Base-by-base conservation (phyloP, 2,888 invertebrate genomes). In the Cephus rjabovi region DNA sequence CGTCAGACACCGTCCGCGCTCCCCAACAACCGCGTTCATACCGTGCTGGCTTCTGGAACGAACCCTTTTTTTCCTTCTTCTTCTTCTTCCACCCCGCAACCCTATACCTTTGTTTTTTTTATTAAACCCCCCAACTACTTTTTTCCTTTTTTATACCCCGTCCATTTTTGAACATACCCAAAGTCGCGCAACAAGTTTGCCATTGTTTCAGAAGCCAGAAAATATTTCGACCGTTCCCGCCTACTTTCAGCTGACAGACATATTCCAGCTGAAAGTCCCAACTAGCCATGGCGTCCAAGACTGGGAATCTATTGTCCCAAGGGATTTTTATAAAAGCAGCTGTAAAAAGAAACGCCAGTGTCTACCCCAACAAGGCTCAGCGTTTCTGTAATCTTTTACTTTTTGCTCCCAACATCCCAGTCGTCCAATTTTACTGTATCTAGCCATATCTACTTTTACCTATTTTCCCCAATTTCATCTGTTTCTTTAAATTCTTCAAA, bases 181-280 rank as follows among this genome's bases (percentile, higher is more conserved):
- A 69, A 77, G 69, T 75, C 79, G 83, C 81, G 88, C 89, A 89
- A 89, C 88, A 89, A 89, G 89, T 89, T 86, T 83, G 85, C 85
- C 87, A 88, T 89, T 89, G 86, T 89, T 83, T 83, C 80, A 75
- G 69, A 81, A 80, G 74, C 75, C 37, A 77, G 75, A 85, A 83
- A 84, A 85, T 82, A 78, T 83, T 81, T 82, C 76, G 76, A 75
- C 81, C 77, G 71, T 78, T 75, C 69, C 56, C 56, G 23, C 23
- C 31, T 9, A 31, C 30, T 71, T 34, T 12, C 71, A 31, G 56
- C 23, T 23, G 9, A 23, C 23, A 23, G 2, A 56, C 56, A 56
- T 56, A 56, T 23, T 56, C 56, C 56, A 71, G 75, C 68, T 70
- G 34, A 73, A 78, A 77, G 73, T 70, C 1, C 71, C 69, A 31